These are phyloP conservation scores for Cyphomyrus discorhynchus DNA, from an alignment of 2,113 vertebrate species.

Conservation along the genomic window DNA sequence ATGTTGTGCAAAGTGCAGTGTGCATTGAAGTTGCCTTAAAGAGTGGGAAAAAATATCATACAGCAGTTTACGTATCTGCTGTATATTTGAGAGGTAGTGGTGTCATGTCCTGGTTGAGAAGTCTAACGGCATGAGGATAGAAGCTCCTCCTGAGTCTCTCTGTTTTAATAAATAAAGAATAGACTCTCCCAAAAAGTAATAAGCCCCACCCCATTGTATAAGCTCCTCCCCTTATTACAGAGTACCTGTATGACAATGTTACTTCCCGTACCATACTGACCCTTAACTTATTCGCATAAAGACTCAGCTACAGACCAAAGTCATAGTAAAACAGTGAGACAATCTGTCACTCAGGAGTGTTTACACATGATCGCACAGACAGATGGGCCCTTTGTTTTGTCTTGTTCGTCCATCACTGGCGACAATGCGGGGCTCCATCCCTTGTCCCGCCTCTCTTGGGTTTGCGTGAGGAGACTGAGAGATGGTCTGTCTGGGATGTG, in stretches of 20 bases:
- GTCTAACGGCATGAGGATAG: too few relatives aligned
- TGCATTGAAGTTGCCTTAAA: too few relatives aligned
- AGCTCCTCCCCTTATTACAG: not conserved
- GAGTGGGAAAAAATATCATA: too few relatives aligned
- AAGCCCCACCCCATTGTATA: not conserved
- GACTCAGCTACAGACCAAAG: not conserved
- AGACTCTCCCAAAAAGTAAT: not conserved
- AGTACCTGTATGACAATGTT: not conserved
- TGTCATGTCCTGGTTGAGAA: too few relatives aligned
- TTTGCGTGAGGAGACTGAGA: not conserved
- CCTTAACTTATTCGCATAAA: not conserved
- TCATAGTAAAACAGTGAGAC: not conserved
- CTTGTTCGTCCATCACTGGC: not conserved
- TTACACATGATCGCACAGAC: not conserved
- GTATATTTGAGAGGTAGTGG: too few relatives aligned
- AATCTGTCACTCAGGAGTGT: not conserved
- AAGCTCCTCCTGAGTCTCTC: too few relatives aligned
- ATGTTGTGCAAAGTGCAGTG: too few relatives aligned
- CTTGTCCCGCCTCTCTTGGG: not conserved
- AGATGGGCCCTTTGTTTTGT: not conserved
- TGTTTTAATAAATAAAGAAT: too few relatives aligned
- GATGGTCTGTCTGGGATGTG: not conserved
- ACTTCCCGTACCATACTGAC: not conserved
- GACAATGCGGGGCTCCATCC: not conserved
- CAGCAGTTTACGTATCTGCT: too few relatives aligned